A percentile compares a stretch with the other conserved stretches of the same genome.
phyloP scores from a whole-genome alignment of 1,140 invertebrate genomes.

The Diplogasteroides magnus region DNA sequence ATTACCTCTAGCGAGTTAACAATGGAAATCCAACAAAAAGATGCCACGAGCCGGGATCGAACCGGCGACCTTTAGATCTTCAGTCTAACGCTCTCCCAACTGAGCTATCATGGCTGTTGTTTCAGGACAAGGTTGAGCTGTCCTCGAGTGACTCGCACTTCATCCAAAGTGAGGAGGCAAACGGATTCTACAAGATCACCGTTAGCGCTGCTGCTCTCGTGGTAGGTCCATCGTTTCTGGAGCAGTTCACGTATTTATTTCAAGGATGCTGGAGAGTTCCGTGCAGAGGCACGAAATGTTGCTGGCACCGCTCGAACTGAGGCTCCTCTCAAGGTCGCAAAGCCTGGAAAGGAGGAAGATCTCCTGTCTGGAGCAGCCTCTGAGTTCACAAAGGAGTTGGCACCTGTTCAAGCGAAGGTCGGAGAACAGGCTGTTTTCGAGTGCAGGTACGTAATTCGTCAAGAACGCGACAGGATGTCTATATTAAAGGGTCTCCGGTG shows the following conservation, averaged over 20 bases:
- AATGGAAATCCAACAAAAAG: no score
- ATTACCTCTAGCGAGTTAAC: no score
- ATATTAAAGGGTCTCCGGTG: slow-evolving; percentile 14
- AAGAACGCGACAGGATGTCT: background rate
- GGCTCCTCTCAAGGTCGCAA: slow-evolving; percentile 33
- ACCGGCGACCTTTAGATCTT: background rate
- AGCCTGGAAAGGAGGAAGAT: slow-evolving; percentile 7
- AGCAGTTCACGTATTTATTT: no score
- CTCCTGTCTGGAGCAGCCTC: slow-evolving; percentile 35
- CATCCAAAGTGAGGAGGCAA: slow-evolving; percentile 66
- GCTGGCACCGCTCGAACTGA: slow-evolving; percentile 41
- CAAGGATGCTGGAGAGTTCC: slow-evolving; percentile 41
- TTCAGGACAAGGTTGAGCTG: slow-evolving; percentile 29
- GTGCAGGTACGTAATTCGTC: slow-evolving; percentile 9
- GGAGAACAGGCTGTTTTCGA: slow-evolving; percentile 28
- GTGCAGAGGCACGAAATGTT: slow-evolving; percentile 42
- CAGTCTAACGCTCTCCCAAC: background rate
- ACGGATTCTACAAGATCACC: slow-evolving; percentile 70
- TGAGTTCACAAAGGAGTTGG: slow-evolving; percentile 40
- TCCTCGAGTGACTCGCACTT: slow-evolving; percentile 49
- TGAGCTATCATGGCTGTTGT: background rate
- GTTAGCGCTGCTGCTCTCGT: slow-evolving; percentile 69
- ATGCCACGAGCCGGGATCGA: background rate
- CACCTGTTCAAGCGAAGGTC: slow-evolving; percentile 26
- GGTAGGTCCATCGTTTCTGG: slow-evolving; percentile 72